These are phyloP conservation scores for Falco punctatus DNA, from an alignment of 2,113 vertebrate species.

Conservation along the genomic window DNA sequence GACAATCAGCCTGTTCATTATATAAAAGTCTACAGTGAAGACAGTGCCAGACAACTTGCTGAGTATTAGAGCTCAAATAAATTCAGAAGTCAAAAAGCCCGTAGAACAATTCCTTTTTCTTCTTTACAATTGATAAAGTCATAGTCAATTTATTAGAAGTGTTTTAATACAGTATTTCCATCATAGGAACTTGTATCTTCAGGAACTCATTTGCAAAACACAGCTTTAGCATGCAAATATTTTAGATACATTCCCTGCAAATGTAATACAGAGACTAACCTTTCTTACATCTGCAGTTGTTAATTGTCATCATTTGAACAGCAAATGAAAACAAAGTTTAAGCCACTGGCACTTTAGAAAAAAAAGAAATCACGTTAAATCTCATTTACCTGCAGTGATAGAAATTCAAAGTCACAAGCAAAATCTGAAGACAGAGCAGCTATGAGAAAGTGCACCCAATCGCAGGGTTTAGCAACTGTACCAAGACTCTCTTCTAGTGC, in stretches of 20 bases:
- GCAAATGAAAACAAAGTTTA: slow-evolving; percentile 76
- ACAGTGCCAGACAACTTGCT: slow-evolving; percentile 63
- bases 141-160: slow-evolving; percentile 47
- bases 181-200: slow-evolving; percentile 56
- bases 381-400: slow-evolving; percentile 51
- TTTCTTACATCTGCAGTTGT: slow-evolving; percentile 67
- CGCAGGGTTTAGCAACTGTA: slow-evolving; percentile 3
- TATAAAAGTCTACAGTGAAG: slow-evolving; percentile 52
- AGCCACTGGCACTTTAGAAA: slow-evolving; percentile 60
- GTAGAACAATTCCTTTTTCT: slow-evolving; percentile 56
- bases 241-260: slow-evolving; percentile 48
- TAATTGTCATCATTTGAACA: slow-evolving; percentile 64
- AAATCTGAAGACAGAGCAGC: slow-evolving; percentile 45
- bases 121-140: slow-evolving; percentile 49
- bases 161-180: slow-evolving; percentile 47
- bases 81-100: slow-evolving; percentile 64
- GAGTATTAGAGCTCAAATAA: slow-evolving; percentile 51
- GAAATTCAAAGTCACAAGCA: slow-evolving; percentile 65
- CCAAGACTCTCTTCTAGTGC: slow-evolving; percentile 6
- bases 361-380: slow-evolving; percentile 57
- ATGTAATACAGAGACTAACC: slow-evolving; percentile 66
- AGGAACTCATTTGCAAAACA: slow-evolving; percentile 52
- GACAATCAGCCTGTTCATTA: slow-evolving; percentile 46
- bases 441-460: background rate
- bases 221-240: slow-evolving; percentile 54